Base-by-base conservation (phyloP, 2,888 invertebrate species). In the Drosophila histrio region DNA sequence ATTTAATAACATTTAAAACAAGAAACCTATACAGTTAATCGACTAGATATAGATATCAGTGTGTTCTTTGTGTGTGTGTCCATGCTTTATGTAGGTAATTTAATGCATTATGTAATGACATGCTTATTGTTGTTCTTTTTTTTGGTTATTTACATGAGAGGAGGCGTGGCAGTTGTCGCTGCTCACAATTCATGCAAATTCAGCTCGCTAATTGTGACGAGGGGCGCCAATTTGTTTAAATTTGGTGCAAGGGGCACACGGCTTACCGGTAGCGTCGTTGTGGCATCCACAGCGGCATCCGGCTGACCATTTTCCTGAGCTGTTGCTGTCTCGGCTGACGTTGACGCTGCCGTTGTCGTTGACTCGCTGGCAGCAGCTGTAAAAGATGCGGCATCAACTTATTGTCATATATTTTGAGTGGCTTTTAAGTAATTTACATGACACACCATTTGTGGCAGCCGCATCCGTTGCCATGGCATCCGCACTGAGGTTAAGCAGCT, bases 181-280 rank as follows among this genome's bases (percentile, higher is more conserved):
- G 34, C 44, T 65, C 54, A 85, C 71, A 82, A 65, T 52, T 85
- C 89, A 74, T 77, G 77, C 87, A 79, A 79, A 69, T 76, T 92
- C 65, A 92, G 92, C 91, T 93, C 93, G 83, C 93, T 93, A 87
- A 93, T 93, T 72, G 93, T 92, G 86, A 92, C 92, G 66, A 93
- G 89, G 57, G 93, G 93, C 78, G 93, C 93, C 90, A 92, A 90
- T 86, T 90, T 77, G 69, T 56, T 56, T 67, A 66, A 73, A 68
- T 72, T 71, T 60, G 44, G 69, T 49, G 59, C 32, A 30, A 32
- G 19, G 15, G 30, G 58, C 50, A 59, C 52, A 30, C 59, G 66
- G 92, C 93, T 93, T 93, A 93, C 93, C 91, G 91, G 88, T 77
- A 79, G 61, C 59, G 68, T 36, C 22, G 52, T 22, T 63, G 67